Percentiles rank a stretch among this genome's conserved stretches.
phyloP scores from a whole-genome alignment of 2,797 vertebrate genomes.

The Muraenolepis orangiensis region DNA sequence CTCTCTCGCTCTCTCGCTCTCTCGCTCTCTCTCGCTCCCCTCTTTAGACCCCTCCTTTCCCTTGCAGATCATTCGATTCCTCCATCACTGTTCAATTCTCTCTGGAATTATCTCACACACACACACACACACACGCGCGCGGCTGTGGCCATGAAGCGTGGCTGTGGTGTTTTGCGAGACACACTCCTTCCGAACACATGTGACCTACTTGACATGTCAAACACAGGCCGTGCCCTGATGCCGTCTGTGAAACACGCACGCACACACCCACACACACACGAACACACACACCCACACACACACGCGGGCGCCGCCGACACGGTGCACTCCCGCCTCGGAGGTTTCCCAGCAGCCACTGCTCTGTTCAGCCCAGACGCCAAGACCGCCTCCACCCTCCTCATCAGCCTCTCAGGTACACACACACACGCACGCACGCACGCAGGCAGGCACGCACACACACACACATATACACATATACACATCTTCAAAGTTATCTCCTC shows the following conservation, averaged over 20 bases:
- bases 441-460: slow-evolving; percentile 1
- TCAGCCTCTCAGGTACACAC: slow-evolving; percentile 89
- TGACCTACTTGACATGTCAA: slow-evolving; percentile 2
- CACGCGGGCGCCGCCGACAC: slow-evolving; percentile 3
- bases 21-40: not conserved
- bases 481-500: not conserved
- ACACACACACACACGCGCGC: not conserved
- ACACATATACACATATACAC: not conserved
- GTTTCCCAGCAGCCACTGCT: slow-evolving; percentile 78
- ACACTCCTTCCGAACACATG: slow-evolving; percentile 44
- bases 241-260: slow-evolving; percentile 1
- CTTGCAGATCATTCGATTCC: not conserved
- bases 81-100: not conserved
- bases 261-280: not conserved
- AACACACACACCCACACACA: not conserved
- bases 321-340: slow-evolving; percentile 33
- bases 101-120: slow-evolving; percentile 24
- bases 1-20: not conserved
- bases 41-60: not conserved
- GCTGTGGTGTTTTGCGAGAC: slow-evolving; percentile 63
- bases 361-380: slow-evolving; percentile 98
- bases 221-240: slow-evolving; percentile 6
- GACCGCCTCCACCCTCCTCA: slow-evolving; percentile 97
- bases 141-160: slow-evolving; percentile 59
- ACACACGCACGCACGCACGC: slow-evolving; percentile 21